These are phyloP conservation scores for Callipepla squamata DNA, from an alignment of 2,113 vertebrate genomes.

Conservation along the genomic window DNA sequence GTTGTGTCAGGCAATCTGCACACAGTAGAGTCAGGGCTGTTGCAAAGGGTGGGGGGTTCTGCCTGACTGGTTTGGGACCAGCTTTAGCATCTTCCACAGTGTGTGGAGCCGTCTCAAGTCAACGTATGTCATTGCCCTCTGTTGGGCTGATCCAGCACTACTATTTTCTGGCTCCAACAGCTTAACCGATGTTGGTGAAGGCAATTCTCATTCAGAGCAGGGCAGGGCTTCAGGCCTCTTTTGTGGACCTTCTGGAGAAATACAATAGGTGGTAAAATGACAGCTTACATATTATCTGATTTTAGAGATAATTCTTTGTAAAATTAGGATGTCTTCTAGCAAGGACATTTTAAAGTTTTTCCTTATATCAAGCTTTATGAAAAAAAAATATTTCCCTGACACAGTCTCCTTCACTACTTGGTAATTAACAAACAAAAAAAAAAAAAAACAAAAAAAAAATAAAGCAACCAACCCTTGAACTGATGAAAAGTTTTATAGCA, in stretches of 20 bases:
- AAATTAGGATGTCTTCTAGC: not conserved
- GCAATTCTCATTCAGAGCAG: not conserved
- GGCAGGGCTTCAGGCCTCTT: not conserved
- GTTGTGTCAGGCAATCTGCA: not conserved
- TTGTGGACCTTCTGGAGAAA: not conserved
- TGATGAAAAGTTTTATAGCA: not conserved
- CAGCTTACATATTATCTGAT: not conserved
- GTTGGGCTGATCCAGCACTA: not conserved
- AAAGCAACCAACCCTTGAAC: not conserved
- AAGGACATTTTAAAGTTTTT: not conserved
- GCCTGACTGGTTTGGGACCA: not conserved
- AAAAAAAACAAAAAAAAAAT: not conserved
- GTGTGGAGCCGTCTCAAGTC: not conserved
- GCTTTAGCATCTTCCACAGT: accelerated
- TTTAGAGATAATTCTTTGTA: not conserved
- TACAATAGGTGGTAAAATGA: not conserved
- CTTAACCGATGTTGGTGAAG: not conserved
- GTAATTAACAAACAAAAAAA: not conserved
- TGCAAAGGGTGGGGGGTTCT: not conserved
- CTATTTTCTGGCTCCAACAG: not conserved
- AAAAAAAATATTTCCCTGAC: not conserved
- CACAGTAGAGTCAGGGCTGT: not conserved
- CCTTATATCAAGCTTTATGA: not conserved
- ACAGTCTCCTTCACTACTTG: not conserved
- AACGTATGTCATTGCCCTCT: not conserved